Evolutionary conservation across 37 sponge, comb jelly and placozoan species (phyloP).

Genomic region (Axinella damicornis): DNA sequence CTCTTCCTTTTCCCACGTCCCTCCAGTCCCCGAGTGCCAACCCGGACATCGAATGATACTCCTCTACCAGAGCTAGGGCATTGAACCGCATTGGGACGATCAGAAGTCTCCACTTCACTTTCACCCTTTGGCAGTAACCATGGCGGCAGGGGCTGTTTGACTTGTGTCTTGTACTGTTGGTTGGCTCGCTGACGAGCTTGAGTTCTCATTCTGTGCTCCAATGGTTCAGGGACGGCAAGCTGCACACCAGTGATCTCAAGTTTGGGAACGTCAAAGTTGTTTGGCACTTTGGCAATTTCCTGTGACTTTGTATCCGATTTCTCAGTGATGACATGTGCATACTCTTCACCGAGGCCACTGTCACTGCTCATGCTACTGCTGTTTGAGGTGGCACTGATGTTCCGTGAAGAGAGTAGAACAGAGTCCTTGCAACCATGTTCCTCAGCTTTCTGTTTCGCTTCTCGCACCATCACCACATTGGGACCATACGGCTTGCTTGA

Average conservation of each 20-base stretch:
- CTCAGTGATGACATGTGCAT: conserved; percentile 8
- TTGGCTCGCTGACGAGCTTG: too few relatives aligned
- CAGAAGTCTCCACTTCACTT: conserved; percentile 33
- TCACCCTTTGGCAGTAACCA: too few relatives aligned
- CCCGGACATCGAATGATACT: conserved; percentile 18
- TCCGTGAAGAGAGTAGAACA: not conserved
- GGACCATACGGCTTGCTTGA: too few relatives aligned
- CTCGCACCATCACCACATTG: too few relatives aligned
- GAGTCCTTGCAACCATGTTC: too few relatives aligned
- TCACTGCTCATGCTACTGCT: conserved; percentile 6
- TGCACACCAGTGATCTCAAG: conserved; percentile 5
- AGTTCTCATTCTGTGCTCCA: too few relatives aligned
- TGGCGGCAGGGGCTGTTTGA: too few relatives aligned
- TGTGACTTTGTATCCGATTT: not conserved
- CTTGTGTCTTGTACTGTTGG: too few relatives aligned
- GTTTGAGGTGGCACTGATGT: conserved; percentile 5
- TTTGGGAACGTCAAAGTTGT: not conserved
- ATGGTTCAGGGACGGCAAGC: too few relatives aligned
- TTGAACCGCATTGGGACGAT: not conserved
- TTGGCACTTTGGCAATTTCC: not conserved
- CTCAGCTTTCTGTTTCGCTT: too few relatives aligned
- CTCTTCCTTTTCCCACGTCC: not conserved
- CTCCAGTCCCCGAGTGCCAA: not conserved
- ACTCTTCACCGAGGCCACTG: conserved; percentile 35
- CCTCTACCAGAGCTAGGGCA: conserved; percentile 20